Evolutionary conservation across 2,888 invertebrate genomes (phyloP).

Genomic region (Spicauda simplicius): DNA sequence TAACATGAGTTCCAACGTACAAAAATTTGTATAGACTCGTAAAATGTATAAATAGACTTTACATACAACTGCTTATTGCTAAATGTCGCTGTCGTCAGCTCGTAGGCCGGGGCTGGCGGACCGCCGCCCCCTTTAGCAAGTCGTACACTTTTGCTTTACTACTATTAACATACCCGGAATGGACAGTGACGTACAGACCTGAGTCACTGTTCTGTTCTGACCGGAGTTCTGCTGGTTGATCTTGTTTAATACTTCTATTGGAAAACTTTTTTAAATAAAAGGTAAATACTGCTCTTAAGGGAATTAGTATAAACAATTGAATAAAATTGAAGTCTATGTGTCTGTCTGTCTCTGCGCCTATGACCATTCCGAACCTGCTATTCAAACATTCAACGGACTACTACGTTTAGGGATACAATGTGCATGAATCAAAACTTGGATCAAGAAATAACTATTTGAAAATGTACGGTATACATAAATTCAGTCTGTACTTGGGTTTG

Average conservation of each 20-base stretch:
- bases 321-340: neutral
- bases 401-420: constrained; percentile 38
- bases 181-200: neutral
- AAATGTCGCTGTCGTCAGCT: constrained; percentile 70
- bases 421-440: constrained; percentile 51
- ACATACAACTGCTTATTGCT: constrained; percentile 84
- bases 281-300: neutral
- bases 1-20: constrained; percentile 79
- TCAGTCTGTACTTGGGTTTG: constrained; percentile 81
- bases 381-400: constrained; percentile 29
- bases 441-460: constrained; percentile 65
- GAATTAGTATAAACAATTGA: neutral
- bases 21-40: constrained; percentile 84
- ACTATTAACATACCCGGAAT: neutral
- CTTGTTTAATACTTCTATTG: neutral
- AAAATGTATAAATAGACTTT: constrained; percentile 84
- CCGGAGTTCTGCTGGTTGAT: neutral
- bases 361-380: constrained; percentile 8
- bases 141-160: constrained; percentile 38
- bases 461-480: constrained; percentile 76
- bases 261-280: neutral
- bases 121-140: constrained; percentile 42
- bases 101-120: constrained; percentile 44
- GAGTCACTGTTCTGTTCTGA: too few species aligned
- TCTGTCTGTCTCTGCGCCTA: neutral